These are phyloP conservation scores for Tortrix viridana DNA, from an alignment of 2,888 invertebrate species.

Conservation along the genomic window DNA sequence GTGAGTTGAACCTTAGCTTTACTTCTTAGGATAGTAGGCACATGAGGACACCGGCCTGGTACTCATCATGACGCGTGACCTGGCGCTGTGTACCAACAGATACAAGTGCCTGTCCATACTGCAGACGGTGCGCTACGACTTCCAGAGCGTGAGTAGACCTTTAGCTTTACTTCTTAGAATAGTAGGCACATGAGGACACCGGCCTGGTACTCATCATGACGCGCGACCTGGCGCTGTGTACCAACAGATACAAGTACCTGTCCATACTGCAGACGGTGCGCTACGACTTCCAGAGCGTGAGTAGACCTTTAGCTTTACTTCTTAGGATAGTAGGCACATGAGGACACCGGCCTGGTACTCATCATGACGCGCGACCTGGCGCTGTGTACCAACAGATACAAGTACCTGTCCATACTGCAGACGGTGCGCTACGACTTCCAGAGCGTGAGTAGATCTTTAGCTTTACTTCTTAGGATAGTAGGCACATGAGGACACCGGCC, in stretches of 20 bases:
- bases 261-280: constrained; percentile 91
- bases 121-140: constrained; percentile 90
- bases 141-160: constrained; percentile 82
- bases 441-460: constrained; percentile 69
- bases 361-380: constrained; percentile 89
- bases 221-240: constrained; percentile 88
- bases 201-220: constrained; percentile 89
- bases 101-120: constrained; percentile 91
- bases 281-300: constrained; percentile 88
- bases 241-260: constrained; percentile 89
- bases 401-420: constrained; percentile 91
- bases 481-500: constrained; percentile 88
- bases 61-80: constrained; percentile 88
- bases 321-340: constrained; percentile 75
- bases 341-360: constrained; percentile 89
- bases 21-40: constrained; percentile 56
- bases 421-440: constrained; percentile 90
- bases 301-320: neutral
- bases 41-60: constrained; percentile 89
- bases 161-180: too few relatives aligned
- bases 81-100: constrained; percentile 87
- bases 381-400: constrained; percentile 88
- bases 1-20: constrained; percentile 56
- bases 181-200: constrained; percentile 88
- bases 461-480: too few relatives aligned